Base-by-base conservation (phyloP, 1,140 invertebrate species). In the Drosophila repleta region DNA sequence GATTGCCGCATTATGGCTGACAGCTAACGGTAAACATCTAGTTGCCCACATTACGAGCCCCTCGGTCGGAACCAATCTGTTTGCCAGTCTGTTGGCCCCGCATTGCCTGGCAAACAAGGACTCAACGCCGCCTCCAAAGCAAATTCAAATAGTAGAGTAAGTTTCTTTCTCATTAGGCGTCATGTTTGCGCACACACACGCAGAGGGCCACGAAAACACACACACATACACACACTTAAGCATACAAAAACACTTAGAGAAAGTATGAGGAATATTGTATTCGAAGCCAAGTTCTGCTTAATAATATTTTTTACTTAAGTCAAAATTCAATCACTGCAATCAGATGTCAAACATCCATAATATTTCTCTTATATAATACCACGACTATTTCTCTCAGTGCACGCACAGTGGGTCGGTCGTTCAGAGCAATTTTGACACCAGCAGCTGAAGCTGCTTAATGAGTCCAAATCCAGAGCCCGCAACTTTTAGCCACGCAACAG, bases 91-190 rank as follows among this genome's bases (percentile, higher is more conserved):
- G 13, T 35, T 32, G 20, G 39, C 48, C 49, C 61, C 37, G 32
- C 35, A 52, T 58, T 55, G 60, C 67, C 73, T 64, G 72, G 67
- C 84, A 63, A 71, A 56, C 62, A 70, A 24, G 35, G 32, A 39
- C 39, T 61, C 63, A 56, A 69, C 62, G 74, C 70, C 37, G 62
- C 39, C 46, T 57, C 26, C 18, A 56, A 74, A 81, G 41, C 68
- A 77, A 83, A 84, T 70, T 68, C 81, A 87, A 87, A 87, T 81
- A 87, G 72, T 77, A 64, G 82, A 88, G 76, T 74, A 83, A 88
- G 79, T 87, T 87, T 85, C 87, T 89, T 83, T 88, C 83, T 87
- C 83, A 87, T 87, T 88, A 87, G 77, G 83, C 76, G 72, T 55
- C 61, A 46, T 87, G 76, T 87, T 87, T 83, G 72, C 78, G 68